These are phyloP conservation scores for Conchocele bisecta DNA, from an alignment of 2,888 invertebrate species.

Conservation along the genomic window DNA sequence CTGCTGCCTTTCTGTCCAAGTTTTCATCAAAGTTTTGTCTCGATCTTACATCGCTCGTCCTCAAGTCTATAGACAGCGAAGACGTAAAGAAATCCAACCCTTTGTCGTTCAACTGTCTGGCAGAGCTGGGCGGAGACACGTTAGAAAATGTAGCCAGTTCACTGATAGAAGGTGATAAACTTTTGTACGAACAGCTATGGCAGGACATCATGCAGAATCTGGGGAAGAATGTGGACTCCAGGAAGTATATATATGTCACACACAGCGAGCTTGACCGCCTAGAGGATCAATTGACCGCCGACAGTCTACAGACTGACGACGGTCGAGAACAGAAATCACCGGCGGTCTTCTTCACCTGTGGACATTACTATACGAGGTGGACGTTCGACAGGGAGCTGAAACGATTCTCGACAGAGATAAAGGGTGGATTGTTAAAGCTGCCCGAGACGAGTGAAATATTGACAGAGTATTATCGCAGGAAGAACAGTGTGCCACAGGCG, in stretches of 20 bases:
- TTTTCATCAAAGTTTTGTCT: constrained; percentile 64
- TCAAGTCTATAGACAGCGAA: constrained; percentile 39
- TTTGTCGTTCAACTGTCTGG: constrained; percentile 17
- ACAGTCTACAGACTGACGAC: no score
- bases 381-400: constrained; percentile 65
- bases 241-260: constrained; percentile 68
- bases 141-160: constrained; percentile 26
- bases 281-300: constrained; percentile 55
- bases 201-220: constrained; percentile 73
- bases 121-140: constrained; percentile 38
- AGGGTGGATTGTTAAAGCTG: constrained; percentile 55
- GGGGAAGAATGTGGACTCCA: constrained; percentile 65
- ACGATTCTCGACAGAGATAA: constrained; percentile 61
- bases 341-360: constrained; percentile 76
- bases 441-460: constrained; percentile 69
- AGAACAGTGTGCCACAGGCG: constrained; percentile 68
- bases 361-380: constrained; percentile 72
- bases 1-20: constrained; percentile 23
- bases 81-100: constrained; percentile 53
- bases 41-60: constrained; percentile 46
- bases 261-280: constrained; percentile 72
- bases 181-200: constrained; percentile 73
- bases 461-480: constrained; percentile 67
- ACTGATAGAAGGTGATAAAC: constrained; percentile 49
- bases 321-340: constrained; percentile 32